Evolutionary conservation across 2,113 vertebrate genomes (phyloP).

Genomic region (Macrotis lagotis): DNA sequence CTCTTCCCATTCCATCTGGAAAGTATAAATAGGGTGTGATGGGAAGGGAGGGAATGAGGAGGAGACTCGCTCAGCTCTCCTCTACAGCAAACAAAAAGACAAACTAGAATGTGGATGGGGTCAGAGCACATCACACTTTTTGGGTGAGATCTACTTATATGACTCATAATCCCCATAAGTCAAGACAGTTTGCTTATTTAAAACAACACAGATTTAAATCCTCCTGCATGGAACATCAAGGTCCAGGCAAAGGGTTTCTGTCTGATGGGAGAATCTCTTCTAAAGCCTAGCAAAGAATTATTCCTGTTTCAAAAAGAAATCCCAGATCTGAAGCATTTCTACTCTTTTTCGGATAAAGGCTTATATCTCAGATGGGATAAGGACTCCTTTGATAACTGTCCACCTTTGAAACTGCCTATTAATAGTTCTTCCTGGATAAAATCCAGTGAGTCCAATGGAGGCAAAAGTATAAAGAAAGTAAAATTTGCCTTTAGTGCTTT

Average conservation of each 20-base stretch:
- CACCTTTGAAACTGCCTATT: constrained; percentile 1
- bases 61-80: constrained; percentile 24
- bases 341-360: constrained; percentile 31
- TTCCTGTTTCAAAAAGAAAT: not conserved
- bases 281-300: not conserved
- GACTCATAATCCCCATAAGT: constrained; percentile 14
- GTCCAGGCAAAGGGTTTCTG: not conserved
- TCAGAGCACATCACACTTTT: constrained; percentile 23
- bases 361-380: constrained; percentile 31
- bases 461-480: not conserved
- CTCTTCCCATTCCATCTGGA: not conserved
- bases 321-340: not conserved
- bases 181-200: constrained; percentile 29
- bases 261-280: not conserved
- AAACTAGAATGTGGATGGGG: not conserved
- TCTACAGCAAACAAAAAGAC: constrained; percentile 38
- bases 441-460: not conserved
- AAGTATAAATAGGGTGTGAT: not conserved
- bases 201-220: constrained; percentile 4
- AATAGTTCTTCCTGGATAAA: not conserved
- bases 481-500: not conserved
- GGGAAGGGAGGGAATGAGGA: not conserved
- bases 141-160: not conserved
- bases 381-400: not conserved
- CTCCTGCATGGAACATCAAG: constrained; percentile 18